These are phyloP conservation scores for Seriola dumerili DNA, from an alignment of 2,113 vertebrate species.

Conservation along the genomic window DNA sequence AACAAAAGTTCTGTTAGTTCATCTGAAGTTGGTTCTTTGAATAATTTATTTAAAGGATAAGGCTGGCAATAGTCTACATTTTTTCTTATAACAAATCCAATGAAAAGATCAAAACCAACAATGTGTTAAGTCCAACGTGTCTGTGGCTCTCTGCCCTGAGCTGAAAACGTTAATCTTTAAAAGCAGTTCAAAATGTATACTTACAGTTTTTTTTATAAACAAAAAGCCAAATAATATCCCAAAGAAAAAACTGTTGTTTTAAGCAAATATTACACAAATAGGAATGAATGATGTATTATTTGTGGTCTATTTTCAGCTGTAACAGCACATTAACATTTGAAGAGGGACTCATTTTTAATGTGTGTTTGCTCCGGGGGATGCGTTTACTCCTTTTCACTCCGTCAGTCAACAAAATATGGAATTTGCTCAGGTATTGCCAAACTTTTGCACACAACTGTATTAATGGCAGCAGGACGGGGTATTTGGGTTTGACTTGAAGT, in stretches of 20 bases:
- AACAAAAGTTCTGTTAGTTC: constrained; percentile 11
- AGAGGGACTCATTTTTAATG: not conserved
- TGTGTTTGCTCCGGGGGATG: not conserved
- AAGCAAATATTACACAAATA: not conserved
- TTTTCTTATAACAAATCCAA: not conserved
- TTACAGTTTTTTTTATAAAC: not conserved
- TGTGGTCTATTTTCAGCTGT: not conserved
- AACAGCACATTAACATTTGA: not conserved
- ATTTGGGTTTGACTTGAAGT: not conserved
- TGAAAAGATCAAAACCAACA: constrained; percentile 15
- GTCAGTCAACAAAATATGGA: not conserved
- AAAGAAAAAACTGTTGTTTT: not conserved
- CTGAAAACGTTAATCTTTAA: not conserved
- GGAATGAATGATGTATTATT: not conserved
- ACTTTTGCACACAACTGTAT: not conserved
- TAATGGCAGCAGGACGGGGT: not conserved
- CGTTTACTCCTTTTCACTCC: not conserved
- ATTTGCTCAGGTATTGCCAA: not conserved
- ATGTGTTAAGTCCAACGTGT: not conserved
- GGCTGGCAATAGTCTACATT: not conserved
- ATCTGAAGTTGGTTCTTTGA: constrained; percentile 19
- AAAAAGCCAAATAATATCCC: not conserved
- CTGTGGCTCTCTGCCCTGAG: not conserved
- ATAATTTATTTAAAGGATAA: constrained; percentile 10
- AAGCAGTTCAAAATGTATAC: not conserved